Evolutionary conservation across 2,113 vertebrate genomes (phyloP), one percentile per base, ranked within the genome.

Genomic region (Heteronetta atricapilla): DNA sequence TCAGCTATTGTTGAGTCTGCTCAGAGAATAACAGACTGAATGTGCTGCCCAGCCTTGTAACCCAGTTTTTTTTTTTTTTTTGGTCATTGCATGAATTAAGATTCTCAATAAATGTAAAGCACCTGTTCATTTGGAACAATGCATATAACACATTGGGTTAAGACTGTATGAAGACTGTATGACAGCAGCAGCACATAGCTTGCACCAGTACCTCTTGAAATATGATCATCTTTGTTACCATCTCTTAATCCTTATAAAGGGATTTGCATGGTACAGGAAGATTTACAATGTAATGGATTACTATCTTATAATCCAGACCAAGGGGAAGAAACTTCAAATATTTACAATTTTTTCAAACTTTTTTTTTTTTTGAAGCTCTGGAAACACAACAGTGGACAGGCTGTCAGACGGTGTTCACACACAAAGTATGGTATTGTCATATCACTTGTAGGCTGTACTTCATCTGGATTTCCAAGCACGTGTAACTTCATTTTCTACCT

Each of bases 401-500:
- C 36, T 81, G 19, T 29, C 69, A 44, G 18, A 86, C 12, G 3
- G 5, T 22, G 31, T 63, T 91, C 1, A 1, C 34, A 38, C 21
- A 40, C 46, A 48, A 80, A 88, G 75, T 68, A 19, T 4, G 26
- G 9, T 66, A 36, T 59, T 2, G 0, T 5, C 1, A 0, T 25
- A 11, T 3, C 2, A 0, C 34, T 58, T 13, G 23, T 4, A 33
- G 26, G 52, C 84, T 93, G 84, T 36, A 36, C n/a, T 69, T 50
- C 36, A 15, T 82, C 44, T 2, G 70, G 86, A 77, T 98, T 98
- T 31, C 97, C 97, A 88, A 98, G 96, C 13, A 60, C 20, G 11
- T 94, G 72, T 42, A 99, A 98, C 96, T 83, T 98, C 97, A 93
- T 98, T 98, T 53, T 98, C 98, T 76, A 99, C 97, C 88, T 99